phyloP scores from a whole-genome alignment of 2,797 vertebrate genomes.

The Pogoniulus pusillus region DNA sequence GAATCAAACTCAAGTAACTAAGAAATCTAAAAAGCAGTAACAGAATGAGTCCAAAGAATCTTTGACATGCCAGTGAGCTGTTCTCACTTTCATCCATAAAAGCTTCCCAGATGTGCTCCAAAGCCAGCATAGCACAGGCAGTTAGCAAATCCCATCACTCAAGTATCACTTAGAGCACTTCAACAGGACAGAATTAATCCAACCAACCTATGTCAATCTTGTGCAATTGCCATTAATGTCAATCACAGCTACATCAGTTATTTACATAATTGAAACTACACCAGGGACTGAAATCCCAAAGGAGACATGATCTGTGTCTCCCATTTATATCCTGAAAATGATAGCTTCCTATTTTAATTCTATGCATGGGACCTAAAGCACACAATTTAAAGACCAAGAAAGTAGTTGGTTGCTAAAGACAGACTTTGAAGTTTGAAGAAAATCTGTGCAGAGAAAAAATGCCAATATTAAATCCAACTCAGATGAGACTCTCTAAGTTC shows the following conservation, averaged over 20 bases:
- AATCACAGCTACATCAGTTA: neutral
- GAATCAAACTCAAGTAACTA: neutral
- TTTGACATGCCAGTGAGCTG: neutral
- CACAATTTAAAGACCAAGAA: neutral
- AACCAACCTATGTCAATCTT: neutral
- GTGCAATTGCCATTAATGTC: neutral
- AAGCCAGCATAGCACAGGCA: neutral
- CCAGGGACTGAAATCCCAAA: neutral
- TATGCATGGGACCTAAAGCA: accelerated
- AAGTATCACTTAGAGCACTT: neutral
- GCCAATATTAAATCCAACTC: neutral
- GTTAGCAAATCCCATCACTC: neutral
- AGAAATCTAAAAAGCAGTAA: neutral
- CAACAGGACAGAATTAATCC: neutral
- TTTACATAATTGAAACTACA: neutral
- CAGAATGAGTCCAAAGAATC: neutral
- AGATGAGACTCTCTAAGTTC: neutral
- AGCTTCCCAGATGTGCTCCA: neutral
- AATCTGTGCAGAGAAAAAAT: neutral
- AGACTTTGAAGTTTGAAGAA: neutral
- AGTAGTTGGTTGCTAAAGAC: neutral
- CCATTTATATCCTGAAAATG: neutral
- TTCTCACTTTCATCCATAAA: neutral
- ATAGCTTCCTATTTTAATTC: neutral
- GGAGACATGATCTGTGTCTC: neutral